Evolutionary conservation across 2,888 invertebrate species (phyloP), one percentile per base, ranked within the genome.

Genomic region (Chironomus riparius): DNA sequence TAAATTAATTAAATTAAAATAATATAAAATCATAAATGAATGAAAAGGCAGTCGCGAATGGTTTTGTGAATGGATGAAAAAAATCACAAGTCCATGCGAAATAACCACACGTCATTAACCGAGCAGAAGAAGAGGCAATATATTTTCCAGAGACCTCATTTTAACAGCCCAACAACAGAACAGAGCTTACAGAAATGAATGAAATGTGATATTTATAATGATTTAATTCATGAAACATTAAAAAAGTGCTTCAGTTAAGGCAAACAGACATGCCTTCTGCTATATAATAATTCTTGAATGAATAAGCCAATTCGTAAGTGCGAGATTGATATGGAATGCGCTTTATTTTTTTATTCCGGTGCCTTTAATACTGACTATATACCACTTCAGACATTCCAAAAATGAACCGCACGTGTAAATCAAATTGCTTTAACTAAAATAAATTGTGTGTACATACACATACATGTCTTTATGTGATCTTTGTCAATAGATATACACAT

Each of bases 381-480:
- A 38, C 38, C 38, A 38, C 38, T 38, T 38, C 38, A 38, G 38
- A 38, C 38, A 38, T 38, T 38, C 38, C 38, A 13, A 28, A 74
- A 68, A 65, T 65, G 68, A 74, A 24, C 68, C 74, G 68, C 74
- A 68, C 74, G 68, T 74, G 74, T 74, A 74, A 74, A 74, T 74
- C 24, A 74, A 68, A 74, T 74, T 47, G 48, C 68, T 48, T 68
- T 74, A 22, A 72, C 56, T 56, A n/a, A n/a, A 56, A 56, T 15
- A 24, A 65, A 22, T 65, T 21, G 22, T 65, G 22, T 38, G 38
- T 38, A 28, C 28, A 28, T 5, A 28, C 10, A 38, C 38, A 38
- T 10, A 38, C 38, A 38, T 38, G 38, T 38, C 38, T 38, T 38
- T 10, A 38, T 38, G 38, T 38, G 38, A 38, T 38, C 38, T 38